phyloP scores from a whole-genome alignment of 2,797 vertebrate species.

The Syngnathus rostellatus region DNA sequence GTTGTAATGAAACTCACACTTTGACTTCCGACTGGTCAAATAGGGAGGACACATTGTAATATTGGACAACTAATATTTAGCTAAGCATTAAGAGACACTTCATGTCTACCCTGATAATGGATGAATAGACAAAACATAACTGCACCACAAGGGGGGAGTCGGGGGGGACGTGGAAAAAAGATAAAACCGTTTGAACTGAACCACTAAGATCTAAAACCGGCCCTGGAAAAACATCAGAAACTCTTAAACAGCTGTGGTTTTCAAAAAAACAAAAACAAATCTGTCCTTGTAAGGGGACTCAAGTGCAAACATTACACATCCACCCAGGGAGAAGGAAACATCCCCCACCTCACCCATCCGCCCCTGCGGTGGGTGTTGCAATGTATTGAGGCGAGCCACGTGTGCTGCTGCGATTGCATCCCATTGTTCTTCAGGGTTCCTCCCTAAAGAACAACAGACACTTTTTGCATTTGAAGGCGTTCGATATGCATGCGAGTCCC shows the following conservation, averaged over 20 bases:
- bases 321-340: slow-evolving; percentile 27
- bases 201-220: no score
- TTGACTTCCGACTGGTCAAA: no score
- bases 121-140: no score
- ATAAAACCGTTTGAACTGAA: neutral
- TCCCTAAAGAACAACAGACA: slow-evolving; percentile 51
- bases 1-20: no score
- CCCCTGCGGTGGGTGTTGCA: slow-evolving; percentile 28
- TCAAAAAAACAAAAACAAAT: slow-evolving; percentile 9
- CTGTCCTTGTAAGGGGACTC: slow-evolving; percentile 40
- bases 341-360: slow-evolving; percentile 27
- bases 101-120: no score
- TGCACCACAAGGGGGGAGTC: no score
- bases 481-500: slow-evolving; percentile 57
- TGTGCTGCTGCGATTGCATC: slow-evolving; percentile 46
- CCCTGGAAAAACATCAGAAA: slow-evolving; percentile 5
- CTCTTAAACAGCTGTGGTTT: slow-evolving; percentile 17
- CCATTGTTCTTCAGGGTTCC: slow-evolving; percentile 52
- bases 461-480: slow-evolving; percentile 61
- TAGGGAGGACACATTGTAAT: no score
- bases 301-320: slow-evolving; percentile 15
- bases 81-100: no score
- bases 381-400: slow-evolving; percentile 54
- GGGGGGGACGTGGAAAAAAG: no score
- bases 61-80: no score